Percentiles rank a stretch among this genome's conserved stretches.
Evolutionary conservation across 2,797 vertebrate genomes (phyloP).

Genomic region (Coracias cyanogaster): DNA sequence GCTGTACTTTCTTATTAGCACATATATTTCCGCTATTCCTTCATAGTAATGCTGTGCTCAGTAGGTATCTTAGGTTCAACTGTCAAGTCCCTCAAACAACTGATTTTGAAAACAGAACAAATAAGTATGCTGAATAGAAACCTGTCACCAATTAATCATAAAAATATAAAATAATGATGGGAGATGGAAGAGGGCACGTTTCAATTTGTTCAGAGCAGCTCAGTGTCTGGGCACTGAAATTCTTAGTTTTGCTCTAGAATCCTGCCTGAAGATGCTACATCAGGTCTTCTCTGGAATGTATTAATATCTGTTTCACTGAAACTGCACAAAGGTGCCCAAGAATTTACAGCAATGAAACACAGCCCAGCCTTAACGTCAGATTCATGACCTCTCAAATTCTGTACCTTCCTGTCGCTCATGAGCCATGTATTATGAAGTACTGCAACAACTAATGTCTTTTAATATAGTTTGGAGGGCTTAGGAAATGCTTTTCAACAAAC

Average conservation of each 20-base stretch:
- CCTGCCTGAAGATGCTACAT: background rate
- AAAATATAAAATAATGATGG: background rate
- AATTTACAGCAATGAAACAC: background rate
- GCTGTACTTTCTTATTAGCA: background rate
- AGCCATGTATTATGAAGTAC: background rate
- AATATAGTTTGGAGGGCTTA: background rate
- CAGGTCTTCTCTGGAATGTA: background rate
- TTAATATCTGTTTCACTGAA: background rate
- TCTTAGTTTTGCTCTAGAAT: background rate
- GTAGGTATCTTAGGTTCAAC: background rate
- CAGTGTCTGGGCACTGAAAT: background rate
- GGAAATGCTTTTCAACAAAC: background rate
- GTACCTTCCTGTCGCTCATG: background rate
- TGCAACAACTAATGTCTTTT: background rate
- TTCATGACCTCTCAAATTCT: background rate
- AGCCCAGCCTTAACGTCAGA: background rate
- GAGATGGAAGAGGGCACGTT: background rate
- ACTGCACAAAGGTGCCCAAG: background rate
- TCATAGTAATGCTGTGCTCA: background rate
- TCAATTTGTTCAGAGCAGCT: background rate
- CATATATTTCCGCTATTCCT: background rate
- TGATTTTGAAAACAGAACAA: constrained; percentile 1
- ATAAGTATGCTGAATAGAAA: background rate
- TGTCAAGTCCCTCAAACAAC: background rate
- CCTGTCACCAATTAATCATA: background rate